Evolutionary conservation across 2,888 invertebrate genomes (phyloP), one percentile per base, ranked within the genome.

Genomic region (Myopa testacea): DNA sequence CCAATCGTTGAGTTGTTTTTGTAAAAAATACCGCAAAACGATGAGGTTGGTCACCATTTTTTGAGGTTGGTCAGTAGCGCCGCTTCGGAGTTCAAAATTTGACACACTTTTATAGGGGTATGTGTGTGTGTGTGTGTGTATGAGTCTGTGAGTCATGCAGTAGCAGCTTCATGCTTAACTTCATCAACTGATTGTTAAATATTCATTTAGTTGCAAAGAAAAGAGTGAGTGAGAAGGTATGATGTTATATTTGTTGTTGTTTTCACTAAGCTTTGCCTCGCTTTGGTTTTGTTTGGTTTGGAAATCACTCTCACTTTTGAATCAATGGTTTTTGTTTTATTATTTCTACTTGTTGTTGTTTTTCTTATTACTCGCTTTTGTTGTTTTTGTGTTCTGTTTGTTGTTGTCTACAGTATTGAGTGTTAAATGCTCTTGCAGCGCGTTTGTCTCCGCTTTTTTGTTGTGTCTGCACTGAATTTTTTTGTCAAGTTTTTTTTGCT

Each of bases 241-340:
- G 19, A 10, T 10, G n/a, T n/a, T 10, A 5, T 1, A 19, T 14
- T 34, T n/a, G 34, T 62, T 65, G 65, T 37, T 65, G 38, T 7
- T 38, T 38, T 65, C 34, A 34, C 38, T 58, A 38, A 34, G 45
- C 45, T 55, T 26, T 52, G n/a, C n/a, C 58, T 68, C 55, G 55
- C 55, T 55, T 75, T 73, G 45, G 8, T 60, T 75, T 75, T 67
- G 19, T 68, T 40, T 52, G 55, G 82, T 86, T 85, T 84, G 83
- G 84, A 85, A 86, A 86, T 85, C 87, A 86, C 86, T 86, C 86
- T 86, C 87, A 86, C 86, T 86, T 86, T 86, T 75, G 85, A 83
- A 83, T 84, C 82, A 85, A 84, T 82, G 81, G 80, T 81, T 81
- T 26, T 63, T n/a, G 74, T 38, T 82, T 71, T 77, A 79, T 78